These are phyloP conservation scores for Leucoraja erinaceus DNA, from an alignment of 2,113 vertebrate genomes.

Conservation along the genomic window DNA sequence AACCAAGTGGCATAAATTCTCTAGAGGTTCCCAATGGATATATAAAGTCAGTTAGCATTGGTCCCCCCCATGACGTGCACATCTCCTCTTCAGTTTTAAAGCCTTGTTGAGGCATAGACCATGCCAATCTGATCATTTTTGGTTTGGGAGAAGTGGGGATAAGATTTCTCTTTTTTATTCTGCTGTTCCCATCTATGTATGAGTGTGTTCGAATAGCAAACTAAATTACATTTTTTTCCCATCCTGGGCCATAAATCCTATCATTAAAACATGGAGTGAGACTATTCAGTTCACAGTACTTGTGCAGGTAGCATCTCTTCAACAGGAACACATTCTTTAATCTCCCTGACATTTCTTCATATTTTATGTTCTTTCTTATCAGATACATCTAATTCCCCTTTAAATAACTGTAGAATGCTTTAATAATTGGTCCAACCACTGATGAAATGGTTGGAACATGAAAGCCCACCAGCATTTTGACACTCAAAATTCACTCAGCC, in stretches of 20 bases:
- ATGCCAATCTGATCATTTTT: neutral
- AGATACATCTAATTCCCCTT: no score
- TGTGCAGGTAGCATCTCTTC: neutral
- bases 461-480: no score
- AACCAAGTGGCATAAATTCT: no score
- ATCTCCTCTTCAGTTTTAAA: neutral
- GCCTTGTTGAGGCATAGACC: neutral
- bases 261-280: neutral
- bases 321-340: neutral
- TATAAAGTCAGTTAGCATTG: neutral
- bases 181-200: neutral
- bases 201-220: neutral
- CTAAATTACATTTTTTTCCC: neutral
- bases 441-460: no score
- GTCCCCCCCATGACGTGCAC: neutral
- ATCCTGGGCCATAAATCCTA: neutral
- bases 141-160: neutral
- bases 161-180: neutral
- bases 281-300: neutral
- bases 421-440: no score
- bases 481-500: no score
- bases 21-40: neutral
- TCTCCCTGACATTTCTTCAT: neutral
- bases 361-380: neutral
- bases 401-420: no score